Base-by-base conservation (phyloP, 2,113 vertebrate genomes). In the Peromyscus californicus region DNA sequence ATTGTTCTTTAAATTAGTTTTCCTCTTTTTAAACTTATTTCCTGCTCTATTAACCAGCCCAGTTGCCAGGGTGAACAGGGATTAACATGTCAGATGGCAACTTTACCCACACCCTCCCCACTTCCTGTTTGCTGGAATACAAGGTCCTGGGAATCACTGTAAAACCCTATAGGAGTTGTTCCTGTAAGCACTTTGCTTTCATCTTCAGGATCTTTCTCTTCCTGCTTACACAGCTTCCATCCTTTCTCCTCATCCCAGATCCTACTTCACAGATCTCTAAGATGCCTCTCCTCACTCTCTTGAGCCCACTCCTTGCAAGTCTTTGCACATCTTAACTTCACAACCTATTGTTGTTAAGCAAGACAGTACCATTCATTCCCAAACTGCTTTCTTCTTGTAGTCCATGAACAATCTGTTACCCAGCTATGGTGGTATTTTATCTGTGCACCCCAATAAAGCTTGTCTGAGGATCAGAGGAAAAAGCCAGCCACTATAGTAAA, bases 1-100 rank as follows among this genome's bases (percentile, higher is more conserved):
- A 79, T 57, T 72, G 7, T 61, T 89, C 9, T 93, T 97, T 95
- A 93, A 91, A 91, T 85, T 75, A 84, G 11, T 65, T 90, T 91
- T 42, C 29, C 48, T 57, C 11, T 48, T 91, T 82, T 86, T 83
- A 91, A 15, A 75, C 11, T 83, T 94, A 70, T 91, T 94, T 93
- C 16, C 42, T 82, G 79, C 26, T 93, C 42, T 97, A 84, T 39
- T 39, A 61, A 17, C 10, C 31, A 94, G 24, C 3, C 65, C 57
- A 69, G 11, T 39, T 87, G 45, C 7, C 48, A 83, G 79, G 89
- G 11, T 54, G 17, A 93, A 17, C 6, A 16, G 6, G 7, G 4
- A 59, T 63, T 75, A 91, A 57, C 15, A 0, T 65, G 2, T 63
- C 70, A 89, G 67, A 80, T 45, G 4, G 21, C 63, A 21, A 29